Base-by-base conservation (phyloP, 2,888 invertebrate genomes). In the Siphonodentalium dalli region DNA sequence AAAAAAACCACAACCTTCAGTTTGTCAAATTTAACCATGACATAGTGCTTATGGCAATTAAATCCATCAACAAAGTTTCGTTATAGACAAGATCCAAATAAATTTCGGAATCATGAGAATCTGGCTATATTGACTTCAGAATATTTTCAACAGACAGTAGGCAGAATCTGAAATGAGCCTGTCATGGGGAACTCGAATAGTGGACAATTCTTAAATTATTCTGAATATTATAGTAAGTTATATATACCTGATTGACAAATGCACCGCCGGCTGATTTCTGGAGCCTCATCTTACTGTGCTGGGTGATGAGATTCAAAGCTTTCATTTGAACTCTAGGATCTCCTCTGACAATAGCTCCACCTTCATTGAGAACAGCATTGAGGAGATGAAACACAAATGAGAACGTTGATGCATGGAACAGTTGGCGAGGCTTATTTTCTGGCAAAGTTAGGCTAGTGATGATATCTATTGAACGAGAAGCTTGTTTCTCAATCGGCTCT, bases 361-460 rank as follows among this genome's bases (percentile, higher is more conserved):
- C 71, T 23, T 57, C 64, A 26, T 55, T 61, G 35, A 82, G 54
- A 40, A 78, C 66, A 38, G 63, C 63, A 26, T 66, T 88, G 4
- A 95, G 80, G 67, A 94, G 85, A 13, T 90, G 89, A 80, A 93
- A 94, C 11, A 87, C 85, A 75, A 90, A 95, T 69, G 90, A 89
- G 83, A 93, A 92, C 0, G 89, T 89, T 1, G 92, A 88, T 0
- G 89, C 89, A 1, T 86, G 85, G 66, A 90, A 85, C 68, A 67
- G 43, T 20, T 40, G 39, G 3, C 28, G 8, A 40, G 37, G 23
- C 44, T 28, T 28, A 11, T 42, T 9, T 38, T 47, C 56, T 23
- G 47, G 35, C 9, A 58, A 54, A 6, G 65, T 57, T 24, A 48
- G 47, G 1, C 55, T 18, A 43, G 68, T 59, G n/a, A 88, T 80